A percentile compares a stretch with the other conserved stretches of the same genome.
These are phyloP conservation scores for Globicephala melas DNA, from an alignment of 2,113 vertebrate species.

Conservation along the genomic window DNA sequence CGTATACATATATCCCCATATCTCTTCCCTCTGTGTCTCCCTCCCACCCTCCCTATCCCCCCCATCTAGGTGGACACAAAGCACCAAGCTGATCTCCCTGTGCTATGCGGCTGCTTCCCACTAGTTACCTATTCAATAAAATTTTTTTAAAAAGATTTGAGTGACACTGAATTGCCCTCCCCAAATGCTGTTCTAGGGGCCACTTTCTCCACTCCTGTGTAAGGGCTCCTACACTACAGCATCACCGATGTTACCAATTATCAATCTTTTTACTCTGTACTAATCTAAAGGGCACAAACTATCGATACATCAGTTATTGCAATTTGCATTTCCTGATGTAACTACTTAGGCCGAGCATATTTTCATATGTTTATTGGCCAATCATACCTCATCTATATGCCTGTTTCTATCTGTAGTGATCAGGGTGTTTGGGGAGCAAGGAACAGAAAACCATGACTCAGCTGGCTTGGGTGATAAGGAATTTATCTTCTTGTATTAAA, in stretches of 20 bases:
- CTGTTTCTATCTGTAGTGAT: neutral
- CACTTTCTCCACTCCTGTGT: accelerated
- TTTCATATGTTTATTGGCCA: neutral
- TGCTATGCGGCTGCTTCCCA: too few species aligned
- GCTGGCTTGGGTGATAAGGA: neutral
- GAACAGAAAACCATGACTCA: neutral
- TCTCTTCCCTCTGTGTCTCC: too few species aligned
- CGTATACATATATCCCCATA: too few species aligned
- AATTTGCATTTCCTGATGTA: neutral
- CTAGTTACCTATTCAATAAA: neutral
- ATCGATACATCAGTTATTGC: neutral
- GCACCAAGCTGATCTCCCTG: too few species aligned
- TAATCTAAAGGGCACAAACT: neutral
- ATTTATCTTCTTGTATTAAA: neutral
- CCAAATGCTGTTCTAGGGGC: neutral
- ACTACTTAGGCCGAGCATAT: neutral
- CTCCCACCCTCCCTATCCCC: too few species aligned
- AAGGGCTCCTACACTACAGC: accelerated
- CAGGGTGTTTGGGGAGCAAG: neutral
- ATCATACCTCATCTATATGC: neutral
- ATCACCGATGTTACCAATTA: accelerated
- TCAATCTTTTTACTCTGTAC: neutral
- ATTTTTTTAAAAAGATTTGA: neutral
- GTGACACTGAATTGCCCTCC: neutral
- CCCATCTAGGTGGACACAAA: too few species aligned